Base-by-base conservation (phyloP, 2,888 invertebrate genomes). In the Euplagia quadripunctaria region DNA sequence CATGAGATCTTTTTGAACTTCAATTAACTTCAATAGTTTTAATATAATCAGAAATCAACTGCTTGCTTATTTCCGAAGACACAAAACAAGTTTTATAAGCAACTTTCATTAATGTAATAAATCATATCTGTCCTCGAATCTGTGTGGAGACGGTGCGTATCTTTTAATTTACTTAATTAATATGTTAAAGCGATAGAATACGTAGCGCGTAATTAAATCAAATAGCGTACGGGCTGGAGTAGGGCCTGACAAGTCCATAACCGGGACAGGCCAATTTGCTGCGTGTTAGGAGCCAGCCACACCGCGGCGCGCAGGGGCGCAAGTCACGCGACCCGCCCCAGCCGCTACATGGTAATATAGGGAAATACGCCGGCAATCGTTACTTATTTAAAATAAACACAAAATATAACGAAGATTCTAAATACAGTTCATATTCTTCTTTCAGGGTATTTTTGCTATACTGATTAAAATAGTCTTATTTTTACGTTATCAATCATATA, bases 271-370 rank as follows among this genome's bases (percentile, higher is more conserved):
- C 84, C 81, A 84, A 81, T 82, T 84, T 79, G 72, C 78, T 78
- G 87, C 86, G 88, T 79, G 80, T 77, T 87, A 84, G 89, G 87
- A 88, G 84, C 87, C 81, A 82, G 63, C 55, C 46, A 58, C 12
- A 42, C 69, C 42, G 61, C 41, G 66, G 55, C 46, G 49, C 83
- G 85, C 83, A 84, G 83, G 89, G 89, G 89, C 83, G 88, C 79
- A 82, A 85, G 90, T 89, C 93, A 93, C 92, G 93, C 94, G 86
- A 92, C 83, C 80, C 80, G 82, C 78, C 73, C 75, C 75, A 66
- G 64, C 67, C 64, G 71, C 85, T 86, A 84, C 87, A 82, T 82
- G 85, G 82, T 81, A 83, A 82, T 85, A 82, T 79, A 79, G 79
- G 69, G 73, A 80, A 77, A 80, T 77, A 80, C 77, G 66, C 72